Evolutionary conservation across 2,888 invertebrate genomes (phyloP), one percentile per base, ranked within the genome.

Genomic region (Blera fallax): DNA sequence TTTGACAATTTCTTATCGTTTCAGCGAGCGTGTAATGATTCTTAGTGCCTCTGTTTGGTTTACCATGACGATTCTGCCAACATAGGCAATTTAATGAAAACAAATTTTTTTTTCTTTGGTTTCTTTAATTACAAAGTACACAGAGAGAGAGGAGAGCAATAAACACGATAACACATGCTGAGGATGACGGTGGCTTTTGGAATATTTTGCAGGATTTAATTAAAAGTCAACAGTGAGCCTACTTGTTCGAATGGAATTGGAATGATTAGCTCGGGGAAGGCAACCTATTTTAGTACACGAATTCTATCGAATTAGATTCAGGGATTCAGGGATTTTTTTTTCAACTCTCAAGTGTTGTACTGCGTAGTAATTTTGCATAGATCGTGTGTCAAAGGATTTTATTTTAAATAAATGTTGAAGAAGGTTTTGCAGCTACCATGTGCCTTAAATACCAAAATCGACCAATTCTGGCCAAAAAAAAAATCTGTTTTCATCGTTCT

Each of bases 1-100:
- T 67, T 84, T 74, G 69, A 74, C 62, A 79, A 79, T 79, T 69
- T 79, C 79, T 69, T 56, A 64, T 56, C 79, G 73, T 84, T 70
- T 79, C 56, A 74, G 79, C 67, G 50, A 73, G 69, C 79, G 56
- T 79, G 79, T 74, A 79, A 84, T 79, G 83, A 79, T 74, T 74
- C 79, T 79, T 69, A 64, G 74, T 79, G 83, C 73, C 83, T 84
- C 58, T 65, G 73, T 64, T 84, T 84, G 79, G 73, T 69, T 84
- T 84, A 40, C 83, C 64, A 58, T 84, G 73, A 74, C 73, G 67
- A 72, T 67, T 65, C n/a, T 52, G 34, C 78, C 34, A 83, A 65
- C 70, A 52, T 60, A 72, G 72, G 67, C 83, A 79, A 84, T 84
- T 84, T 73, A 67, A 73, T 56, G n/a, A n/a, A n/a, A n/a, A n/a